Evolutionary conservation across 2,797 vertebrate genomes (phyloP), one percentile per base, ranked within the genome.

Genomic region (Protosalanx chinensis): DNA sequence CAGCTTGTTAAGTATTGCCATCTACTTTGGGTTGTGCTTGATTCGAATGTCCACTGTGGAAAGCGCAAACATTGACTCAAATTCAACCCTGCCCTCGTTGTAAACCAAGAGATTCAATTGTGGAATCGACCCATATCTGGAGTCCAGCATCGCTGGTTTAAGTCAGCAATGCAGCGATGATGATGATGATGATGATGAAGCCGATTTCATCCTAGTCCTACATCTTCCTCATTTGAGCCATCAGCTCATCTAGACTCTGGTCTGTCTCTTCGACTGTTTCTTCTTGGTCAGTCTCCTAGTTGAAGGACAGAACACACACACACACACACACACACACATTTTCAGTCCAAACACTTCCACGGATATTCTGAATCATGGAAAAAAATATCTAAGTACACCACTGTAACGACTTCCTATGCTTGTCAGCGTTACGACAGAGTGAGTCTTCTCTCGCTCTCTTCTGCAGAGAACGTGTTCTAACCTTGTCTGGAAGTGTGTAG

Each of bases 211-310:
- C 16, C 60, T 12, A 53, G 67, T 56, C 30, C 81, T 95, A 97
- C 82, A 99, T 82, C 71, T 93, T 95, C 85, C 89, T 96, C 96
- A 99, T 98, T 81, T 94, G 95, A 81, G 96, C 94, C 96, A 98
- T 98, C 77, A 99, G 90, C 60, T 98, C 96, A 77, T 98, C 97
- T 69, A 99, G 87, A 86, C 96, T 99, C 89, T 96, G 93, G 29
- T 95, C 93, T 0, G 95, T 93, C 33, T 98, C 97, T 51, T 88
- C 89, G 67, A 96, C 92, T 0, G 86, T 87, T 18, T 92, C 93
- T 2, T 87, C 95, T 20, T 76, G 71, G 59, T 73, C 15, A 35
- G 83, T 73, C 4, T 88, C 86, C 84, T 93, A 87, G 81, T 90
- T 69, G 85, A 6, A 5, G 59, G 29, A 37, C 46, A 71, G 32